These are phyloP conservation scores for Urocynchramus pylzowi DNA, from an alignment of 2,113 vertebrate genomes.

Conservation along the genomic window DNA sequence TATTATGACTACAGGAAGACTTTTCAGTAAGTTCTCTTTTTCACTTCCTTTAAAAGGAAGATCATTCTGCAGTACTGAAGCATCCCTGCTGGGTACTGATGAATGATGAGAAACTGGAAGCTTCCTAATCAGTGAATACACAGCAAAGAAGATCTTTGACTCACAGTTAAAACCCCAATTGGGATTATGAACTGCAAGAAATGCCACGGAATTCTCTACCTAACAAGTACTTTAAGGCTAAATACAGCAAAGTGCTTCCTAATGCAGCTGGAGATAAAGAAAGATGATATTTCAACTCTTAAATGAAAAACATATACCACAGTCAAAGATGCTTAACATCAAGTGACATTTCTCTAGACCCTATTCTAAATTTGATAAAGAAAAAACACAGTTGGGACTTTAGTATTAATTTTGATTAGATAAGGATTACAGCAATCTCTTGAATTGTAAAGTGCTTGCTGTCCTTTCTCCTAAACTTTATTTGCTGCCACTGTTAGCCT, in stretches of 20 bases:
- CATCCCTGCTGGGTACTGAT: neutral
- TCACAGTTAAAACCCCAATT: conserved; percentile 21
- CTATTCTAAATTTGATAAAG: neutral
- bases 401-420: conserved; percentile 22
- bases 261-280: neutral
- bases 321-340: conserved; percentile 11
- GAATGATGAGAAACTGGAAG: conserved; percentile 19
- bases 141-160: conserved; percentile 25
- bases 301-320: conserved; percentile 23
- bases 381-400: neutral
- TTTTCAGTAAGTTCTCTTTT: neutral
- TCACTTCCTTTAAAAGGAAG: neutral
- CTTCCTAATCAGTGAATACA: conserved; percentile 31
- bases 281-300: conserved; percentile 12
- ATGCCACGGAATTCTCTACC: neutral
- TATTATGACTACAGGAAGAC: neutral
- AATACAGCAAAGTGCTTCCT: neutral
- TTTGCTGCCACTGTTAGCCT: neutral
- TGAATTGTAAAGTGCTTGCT: neutral
- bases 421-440: neutral
- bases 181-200: conserved; percentile 10
- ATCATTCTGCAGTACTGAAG: neutral
- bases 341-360: neutral
- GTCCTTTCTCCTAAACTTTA: neutral
- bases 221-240: neutral